Conservation (phyloP, 2,113 vertebrate genomes). For the Turdus rufiventris region DNA sequence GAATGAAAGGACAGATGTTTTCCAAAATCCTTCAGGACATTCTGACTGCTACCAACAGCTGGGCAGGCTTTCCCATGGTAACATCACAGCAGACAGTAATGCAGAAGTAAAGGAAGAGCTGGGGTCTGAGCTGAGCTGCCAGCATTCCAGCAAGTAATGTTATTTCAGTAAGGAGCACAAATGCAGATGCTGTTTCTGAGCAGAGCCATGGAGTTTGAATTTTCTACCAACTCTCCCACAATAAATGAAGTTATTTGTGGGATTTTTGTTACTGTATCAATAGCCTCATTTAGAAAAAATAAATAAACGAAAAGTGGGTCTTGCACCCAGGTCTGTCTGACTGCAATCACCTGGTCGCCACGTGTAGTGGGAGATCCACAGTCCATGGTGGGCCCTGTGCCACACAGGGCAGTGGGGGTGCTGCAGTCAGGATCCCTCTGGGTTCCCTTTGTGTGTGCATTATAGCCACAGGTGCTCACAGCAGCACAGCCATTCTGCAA, state of each 20-base stretch:
- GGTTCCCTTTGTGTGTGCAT: background rate
- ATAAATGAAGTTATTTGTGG: background rate
- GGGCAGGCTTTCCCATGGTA: background rate
- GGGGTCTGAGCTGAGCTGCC: background rate
- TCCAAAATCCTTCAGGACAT: background rate
- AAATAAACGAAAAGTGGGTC: background rate
- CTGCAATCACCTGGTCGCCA: background rate
- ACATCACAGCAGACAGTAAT: background rate
- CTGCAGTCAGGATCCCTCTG: background rate
- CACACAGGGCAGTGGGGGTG: background rate
- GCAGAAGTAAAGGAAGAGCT: background rate
- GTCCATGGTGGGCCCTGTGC: rapidly evolving
- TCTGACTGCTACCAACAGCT: background rate
- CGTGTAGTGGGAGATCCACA: rapidly evolving
- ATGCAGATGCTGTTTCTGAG: background rate
- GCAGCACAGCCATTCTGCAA: background rate
- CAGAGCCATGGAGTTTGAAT: background rate
- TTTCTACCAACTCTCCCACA: background rate
- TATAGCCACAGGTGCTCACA: rapidly evolving
- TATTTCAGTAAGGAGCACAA: background rate
- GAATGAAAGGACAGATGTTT: background rate
- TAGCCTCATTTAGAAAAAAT: background rate
- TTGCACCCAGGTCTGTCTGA: background rate
- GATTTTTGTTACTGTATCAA: background rate
- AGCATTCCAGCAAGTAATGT: background rate